Conservation (phyloP, 2,113 vertebrate species). For the Anoura caudifer region DNA sequence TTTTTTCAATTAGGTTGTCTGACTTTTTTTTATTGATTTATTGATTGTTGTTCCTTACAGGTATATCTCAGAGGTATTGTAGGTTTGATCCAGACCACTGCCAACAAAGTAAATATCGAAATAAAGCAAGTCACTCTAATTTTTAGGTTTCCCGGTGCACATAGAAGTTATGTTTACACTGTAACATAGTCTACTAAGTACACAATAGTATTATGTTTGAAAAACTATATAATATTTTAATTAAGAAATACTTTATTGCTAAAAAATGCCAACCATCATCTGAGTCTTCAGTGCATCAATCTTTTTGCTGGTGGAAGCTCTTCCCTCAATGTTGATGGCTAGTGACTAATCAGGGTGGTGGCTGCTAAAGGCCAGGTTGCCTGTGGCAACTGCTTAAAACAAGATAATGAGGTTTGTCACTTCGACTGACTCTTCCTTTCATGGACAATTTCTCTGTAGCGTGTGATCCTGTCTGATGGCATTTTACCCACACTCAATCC, state of each 20-base stretch:
- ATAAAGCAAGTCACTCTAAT: not conserved
- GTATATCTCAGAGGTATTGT: not conserved
- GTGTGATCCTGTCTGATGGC: not conserved
- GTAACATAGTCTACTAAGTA: not conserved
- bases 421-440: not conserved
- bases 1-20: not conserved
- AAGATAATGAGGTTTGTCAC: not conserved
- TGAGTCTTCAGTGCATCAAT: not conserved
- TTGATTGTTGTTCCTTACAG: not conserved
- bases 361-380: not conserved
- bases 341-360: not conserved
- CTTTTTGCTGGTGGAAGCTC: not conserved
- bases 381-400: not conserved
- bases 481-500: not conserved
- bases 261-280: not conserved
- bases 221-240: not conserved
- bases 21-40: not conserved
- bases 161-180: not conserved
- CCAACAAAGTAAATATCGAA: not conserved
- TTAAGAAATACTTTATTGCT: not conserved
- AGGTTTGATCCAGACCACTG: not conserved
- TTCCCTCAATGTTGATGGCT: not conserved
- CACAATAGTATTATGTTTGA: not conserved
- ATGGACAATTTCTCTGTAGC: not conserved
- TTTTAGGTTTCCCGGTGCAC: not conserved